Percentiles rank a stretch among this genome's conserved stretches.
phyloP scores from a whole-genome alignment of 1,140 invertebrate genomes.

The Procambarus clarkii region DNA sequence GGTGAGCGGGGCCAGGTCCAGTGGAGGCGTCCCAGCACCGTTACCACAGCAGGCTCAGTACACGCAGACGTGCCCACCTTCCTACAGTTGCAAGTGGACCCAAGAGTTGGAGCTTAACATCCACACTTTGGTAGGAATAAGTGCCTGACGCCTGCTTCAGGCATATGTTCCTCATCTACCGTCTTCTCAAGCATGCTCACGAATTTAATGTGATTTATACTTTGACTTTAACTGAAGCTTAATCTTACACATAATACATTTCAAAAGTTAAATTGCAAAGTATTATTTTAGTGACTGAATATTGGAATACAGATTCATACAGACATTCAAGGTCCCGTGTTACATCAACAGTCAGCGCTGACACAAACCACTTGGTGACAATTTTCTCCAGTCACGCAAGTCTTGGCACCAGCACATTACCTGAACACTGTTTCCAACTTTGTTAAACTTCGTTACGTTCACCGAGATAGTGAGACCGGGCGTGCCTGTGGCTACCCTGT shows the following conservation, averaged over 20 bases:
- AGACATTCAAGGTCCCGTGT: background rate
- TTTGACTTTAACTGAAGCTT: background rate
- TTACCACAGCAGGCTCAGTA: conserved; percentile 23
- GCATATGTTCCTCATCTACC: background rate
- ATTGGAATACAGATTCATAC: background rate
- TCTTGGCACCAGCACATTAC: too few species aligned
- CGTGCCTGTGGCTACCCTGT: too few species aligned
- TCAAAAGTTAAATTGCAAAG: background rate
- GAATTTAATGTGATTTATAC: background rate
- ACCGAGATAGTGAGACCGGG: too few species aligned
- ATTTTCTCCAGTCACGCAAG: too few species aligned
- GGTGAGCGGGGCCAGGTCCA: conserved; percentile 12
- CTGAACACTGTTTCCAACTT: too few species aligned
- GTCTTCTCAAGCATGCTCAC: too few species aligned
- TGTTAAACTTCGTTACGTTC: too few species aligned
- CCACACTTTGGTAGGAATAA: too few species aligned
- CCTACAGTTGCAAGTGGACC: background rate
- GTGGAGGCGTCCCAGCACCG: background rate
- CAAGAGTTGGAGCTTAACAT: too few species aligned
- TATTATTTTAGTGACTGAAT: background rate
- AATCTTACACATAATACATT: background rate
- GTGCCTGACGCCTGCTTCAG: too few species aligned
- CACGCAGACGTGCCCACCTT: background rate
- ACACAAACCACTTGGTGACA: too few species aligned
- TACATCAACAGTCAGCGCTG: background rate